Evolutionary conservation across 2,797 vertebrate genomes (phyloP).

Genomic region (Odontamblyopus lacepedii): DNA sequence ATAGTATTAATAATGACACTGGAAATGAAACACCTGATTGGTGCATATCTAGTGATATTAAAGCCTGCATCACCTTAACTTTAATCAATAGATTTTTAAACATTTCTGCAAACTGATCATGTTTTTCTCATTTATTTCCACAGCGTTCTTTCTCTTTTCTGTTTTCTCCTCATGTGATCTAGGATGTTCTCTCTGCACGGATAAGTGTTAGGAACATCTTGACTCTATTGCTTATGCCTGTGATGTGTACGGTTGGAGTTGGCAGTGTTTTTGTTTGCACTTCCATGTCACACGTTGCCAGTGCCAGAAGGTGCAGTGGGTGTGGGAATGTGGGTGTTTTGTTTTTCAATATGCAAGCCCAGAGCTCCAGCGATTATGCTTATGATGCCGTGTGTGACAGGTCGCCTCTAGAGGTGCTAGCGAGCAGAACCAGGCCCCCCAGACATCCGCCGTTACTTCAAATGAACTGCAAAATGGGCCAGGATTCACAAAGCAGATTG

Average conservation of each 20-base stretch:
- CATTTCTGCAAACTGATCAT: neutral
- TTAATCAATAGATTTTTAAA: neutral
- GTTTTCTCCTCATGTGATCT: constrained; percentile 17
- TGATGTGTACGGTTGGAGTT: constrained; percentile 29
- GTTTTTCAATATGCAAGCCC: constrained; percentile 65
- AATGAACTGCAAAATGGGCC: constrained; percentile 1
- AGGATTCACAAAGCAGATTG: neutral
- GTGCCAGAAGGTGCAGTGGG: constrained; percentile 68
- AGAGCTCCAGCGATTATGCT: constrained; percentile 65
- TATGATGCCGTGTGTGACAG: constrained; percentile 72
- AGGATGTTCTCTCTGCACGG: constrained; percentile 35
- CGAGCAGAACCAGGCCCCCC: constrained; percentile 36
- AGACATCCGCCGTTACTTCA: constrained; percentile 28
- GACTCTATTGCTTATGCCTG: constrained; percentile 22
- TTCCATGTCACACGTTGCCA: constrained; percentile 59
- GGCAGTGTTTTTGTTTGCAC: constrained; percentile 48
- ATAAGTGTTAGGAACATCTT: constrained; percentile 29
- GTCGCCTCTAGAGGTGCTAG: constrained; percentile 57
- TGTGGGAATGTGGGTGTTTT: constrained; percentile 70
- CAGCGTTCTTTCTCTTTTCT: neutral
- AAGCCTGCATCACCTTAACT: no score
- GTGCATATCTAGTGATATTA: no score
- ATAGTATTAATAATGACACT: no score
- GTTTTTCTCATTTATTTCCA: neutral
- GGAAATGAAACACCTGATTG: no score